A percentile compares a stretch with the other conserved stretches of the same genome.
phyloP scores from a whole-genome alignment of 2,888 invertebrate genomes.

The Lasioglossum malachurum region DNA sequence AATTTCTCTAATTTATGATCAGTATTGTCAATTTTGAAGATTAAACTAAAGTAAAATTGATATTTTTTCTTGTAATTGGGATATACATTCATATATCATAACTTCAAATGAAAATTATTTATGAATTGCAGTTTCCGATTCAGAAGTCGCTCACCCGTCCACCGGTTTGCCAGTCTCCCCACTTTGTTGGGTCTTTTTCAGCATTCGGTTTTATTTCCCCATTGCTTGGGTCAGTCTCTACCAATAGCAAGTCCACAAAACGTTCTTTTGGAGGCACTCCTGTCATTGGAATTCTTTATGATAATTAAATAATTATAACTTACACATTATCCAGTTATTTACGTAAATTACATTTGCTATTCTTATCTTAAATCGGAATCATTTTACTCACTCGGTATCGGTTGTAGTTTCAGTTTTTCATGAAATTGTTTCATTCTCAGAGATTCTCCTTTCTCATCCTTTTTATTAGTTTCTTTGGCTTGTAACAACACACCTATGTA shows the following conservation, averaged over 20 bases:
- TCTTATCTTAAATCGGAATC: neutral
- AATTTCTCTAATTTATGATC: constrained; percentile 7
- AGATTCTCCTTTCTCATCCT: constrained; percentile 65
- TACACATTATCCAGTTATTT: neutral
- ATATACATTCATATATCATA: constrained; percentile 51
- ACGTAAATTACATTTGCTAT: neutral
- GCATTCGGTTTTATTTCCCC: constrained; percentile 74
- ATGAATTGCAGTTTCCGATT: constrained; percentile 50
- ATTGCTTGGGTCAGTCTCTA: constrained; percentile 74
- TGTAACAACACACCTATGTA: constrained; percentile 29
- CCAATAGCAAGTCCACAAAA: constrained; percentile 75
- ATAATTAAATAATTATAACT: neutral
- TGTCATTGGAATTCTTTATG: constrained; percentile 40
- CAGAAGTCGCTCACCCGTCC: constrained; percentile 80
- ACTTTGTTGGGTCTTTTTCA: constrained; percentile 80
- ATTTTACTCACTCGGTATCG: constrained; percentile 68
- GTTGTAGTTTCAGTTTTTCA: constrained; percentile 75
- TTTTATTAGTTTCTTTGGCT: constrained; percentile 6
- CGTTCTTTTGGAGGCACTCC: constrained; percentile 66
- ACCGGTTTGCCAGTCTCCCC: constrained; percentile 81
- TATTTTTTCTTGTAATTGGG: constrained; percentile 53
- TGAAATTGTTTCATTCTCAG: constrained; percentile 78
- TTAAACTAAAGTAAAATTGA: constrained; percentile 49
- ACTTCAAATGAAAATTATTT: constrained; percentile 45
- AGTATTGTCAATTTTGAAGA: constrained; percentile 59